These are phyloP conservation scores for Bombylius discolor DNA, from an alignment of 2,888 invertebrate species.

Conservation along the genomic window DNA sequence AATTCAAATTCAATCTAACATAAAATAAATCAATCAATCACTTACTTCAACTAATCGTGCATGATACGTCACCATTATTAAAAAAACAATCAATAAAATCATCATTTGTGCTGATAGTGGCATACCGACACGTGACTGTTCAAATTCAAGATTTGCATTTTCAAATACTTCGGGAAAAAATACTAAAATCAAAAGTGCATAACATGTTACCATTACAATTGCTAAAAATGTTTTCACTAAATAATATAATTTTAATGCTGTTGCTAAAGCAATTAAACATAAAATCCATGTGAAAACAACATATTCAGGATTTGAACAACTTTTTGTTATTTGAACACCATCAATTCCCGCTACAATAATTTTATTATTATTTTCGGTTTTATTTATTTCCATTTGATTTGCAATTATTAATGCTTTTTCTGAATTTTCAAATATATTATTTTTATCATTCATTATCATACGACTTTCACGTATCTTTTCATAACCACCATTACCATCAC, in stretches of 20 bases:
- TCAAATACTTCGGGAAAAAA: constrained; percentile 44
- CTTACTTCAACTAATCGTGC: constrained; percentile 73
- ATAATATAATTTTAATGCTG: constrained; percentile 82
- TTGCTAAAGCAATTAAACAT: constrained; percentile 79
- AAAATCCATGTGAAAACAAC: constrained; percentile 89
- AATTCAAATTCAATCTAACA: neutral
- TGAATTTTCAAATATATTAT: neutral
- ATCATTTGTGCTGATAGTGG: constrained; percentile 67
- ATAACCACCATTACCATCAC: neutral
- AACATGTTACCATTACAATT: constrained; percentile 58
- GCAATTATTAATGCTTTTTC: neutral
- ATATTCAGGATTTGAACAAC: constrained; percentile 66
- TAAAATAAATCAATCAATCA: neutral
- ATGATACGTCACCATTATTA: constrained; percentile 80
- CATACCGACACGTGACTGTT: constrained; percentile 41
- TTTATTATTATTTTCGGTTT: neutral
- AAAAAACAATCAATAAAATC: constrained; percentile 65
- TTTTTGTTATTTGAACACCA: constrained; percentile 12
- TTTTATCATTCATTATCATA: neutral
- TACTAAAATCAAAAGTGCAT: constrained; percentile 54
- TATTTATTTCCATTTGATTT: neutral
- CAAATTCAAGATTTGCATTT: constrained; percentile 18
- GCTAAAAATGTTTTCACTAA: constrained; percentile 72
- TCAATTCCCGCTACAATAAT: neutral
- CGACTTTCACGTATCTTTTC: neutral